Evolutionary conservation across 2,113 vertebrate species (phyloP).

Genomic region (Channa argus): DNA sequence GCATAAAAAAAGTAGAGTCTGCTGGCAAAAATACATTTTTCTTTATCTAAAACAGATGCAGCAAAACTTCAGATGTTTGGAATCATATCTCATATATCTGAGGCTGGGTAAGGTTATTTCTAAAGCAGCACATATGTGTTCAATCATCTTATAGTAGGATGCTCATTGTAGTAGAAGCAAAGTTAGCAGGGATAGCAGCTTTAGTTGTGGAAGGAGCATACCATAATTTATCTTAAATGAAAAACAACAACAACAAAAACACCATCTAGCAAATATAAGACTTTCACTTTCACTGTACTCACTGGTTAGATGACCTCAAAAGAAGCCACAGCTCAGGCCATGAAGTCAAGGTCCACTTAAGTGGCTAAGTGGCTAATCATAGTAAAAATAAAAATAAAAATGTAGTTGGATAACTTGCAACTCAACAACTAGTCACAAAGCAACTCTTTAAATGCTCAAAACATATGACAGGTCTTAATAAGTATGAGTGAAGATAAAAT

Average conservation of each 20-base stretch:
- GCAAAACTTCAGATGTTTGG: constrained; percentile 41
- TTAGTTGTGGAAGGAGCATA: neutral
- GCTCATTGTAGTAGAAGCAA: neutral
- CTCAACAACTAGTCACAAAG: neutral
- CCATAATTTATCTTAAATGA: neutral
- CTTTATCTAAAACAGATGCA: constrained; percentile 61
- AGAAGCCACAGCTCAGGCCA: constrained; percentile 19
- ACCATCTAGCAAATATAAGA: neutral
- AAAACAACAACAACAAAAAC: neutral
- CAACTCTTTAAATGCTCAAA: neutral
- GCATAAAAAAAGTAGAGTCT: constrained; percentile 24
- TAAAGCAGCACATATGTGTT: constrained; percentile 40
- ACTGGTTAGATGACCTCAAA: constrained; percentile 22
- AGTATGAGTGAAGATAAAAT: constrained; percentile 40
- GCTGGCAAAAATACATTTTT: constrained; percentile 16
- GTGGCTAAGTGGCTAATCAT: constrained; percentile 7
- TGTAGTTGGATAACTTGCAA: neutral
- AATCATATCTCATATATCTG: constrained; percentile 24
- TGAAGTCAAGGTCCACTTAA: neutral
- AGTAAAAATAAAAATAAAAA: constrained; percentile 2
- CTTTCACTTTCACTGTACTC: constrained; percentile 15
- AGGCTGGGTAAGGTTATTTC: constrained; percentile 23
- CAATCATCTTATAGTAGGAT: neutral
- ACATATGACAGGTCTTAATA: constrained; percentile 14
- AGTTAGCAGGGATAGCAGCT: neutral